phyloP scores from a whole-genome alignment of 2,113 vertebrate genomes.

The Plecturocebus donacophilus region DNA sequence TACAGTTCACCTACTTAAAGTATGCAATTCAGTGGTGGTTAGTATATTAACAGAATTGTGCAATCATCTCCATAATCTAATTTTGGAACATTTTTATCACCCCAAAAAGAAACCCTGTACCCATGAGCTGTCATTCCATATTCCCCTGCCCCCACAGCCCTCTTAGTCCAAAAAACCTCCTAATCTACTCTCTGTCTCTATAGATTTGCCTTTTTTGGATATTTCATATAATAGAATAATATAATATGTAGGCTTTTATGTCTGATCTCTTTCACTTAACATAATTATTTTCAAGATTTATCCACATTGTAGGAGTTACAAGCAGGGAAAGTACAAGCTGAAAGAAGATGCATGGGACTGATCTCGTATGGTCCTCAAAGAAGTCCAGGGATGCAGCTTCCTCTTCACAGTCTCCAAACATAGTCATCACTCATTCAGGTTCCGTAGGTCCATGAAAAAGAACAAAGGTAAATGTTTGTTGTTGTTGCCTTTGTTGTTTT shows the following conservation, averaged over 20 bases:
- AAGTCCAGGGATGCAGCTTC: not conserved
- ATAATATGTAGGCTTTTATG: not conserved
- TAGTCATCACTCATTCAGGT: accelerated
- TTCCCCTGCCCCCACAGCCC: not conserved
- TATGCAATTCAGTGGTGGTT: not conserved
- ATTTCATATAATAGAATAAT: not conserved
- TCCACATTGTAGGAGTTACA: not conserved
- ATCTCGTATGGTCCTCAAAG: not conserved
- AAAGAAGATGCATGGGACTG: not conserved
- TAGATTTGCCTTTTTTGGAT: not conserved
- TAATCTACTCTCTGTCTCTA: not conserved
- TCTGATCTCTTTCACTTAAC: not conserved
- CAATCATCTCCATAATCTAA: not conserved
- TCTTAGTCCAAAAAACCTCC: not conserved
- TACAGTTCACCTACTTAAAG: not conserved
- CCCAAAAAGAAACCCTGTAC: not conserved
- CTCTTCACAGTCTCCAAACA: not conserved
- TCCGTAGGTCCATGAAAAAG: not conserved
- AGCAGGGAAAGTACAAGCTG: not conserved
- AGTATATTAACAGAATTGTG: not conserved
- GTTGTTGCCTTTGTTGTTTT: not conserved
- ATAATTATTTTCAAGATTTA: not conserved
- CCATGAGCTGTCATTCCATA: not conserved
- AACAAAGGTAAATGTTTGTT: not conserved
- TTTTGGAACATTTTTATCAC: not conserved